These are phyloP conservation scores for Rhodinocichla rosea DNA, from an alignment of 2,113 vertebrate genomes.

Conservation along the genomic window DNA sequence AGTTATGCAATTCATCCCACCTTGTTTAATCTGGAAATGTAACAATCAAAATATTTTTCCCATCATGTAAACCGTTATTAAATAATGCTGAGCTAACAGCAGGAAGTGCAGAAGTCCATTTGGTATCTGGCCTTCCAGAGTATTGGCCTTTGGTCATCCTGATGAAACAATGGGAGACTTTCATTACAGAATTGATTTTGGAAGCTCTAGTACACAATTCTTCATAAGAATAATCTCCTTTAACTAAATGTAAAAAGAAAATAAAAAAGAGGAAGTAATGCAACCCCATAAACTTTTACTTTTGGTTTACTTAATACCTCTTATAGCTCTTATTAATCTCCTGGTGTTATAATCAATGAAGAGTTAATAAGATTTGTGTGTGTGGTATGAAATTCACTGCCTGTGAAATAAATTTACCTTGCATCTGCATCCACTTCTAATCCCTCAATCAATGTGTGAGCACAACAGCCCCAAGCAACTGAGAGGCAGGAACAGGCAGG, in stretches of 20 bases:
- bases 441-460: neutral
- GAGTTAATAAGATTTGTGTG: neutral
- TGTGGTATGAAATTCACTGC: neutral
- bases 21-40: neutral
- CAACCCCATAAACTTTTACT: neutral
- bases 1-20: neutral
- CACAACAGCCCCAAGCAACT: rapidly evolving
- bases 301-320: neutral
- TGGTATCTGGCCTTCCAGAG: neutral
- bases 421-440: neutral
- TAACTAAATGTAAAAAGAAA: neutral
- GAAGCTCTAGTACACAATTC: neutral
- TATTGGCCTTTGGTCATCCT: neutral
- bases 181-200: neutral
- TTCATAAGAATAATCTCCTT: neutral
- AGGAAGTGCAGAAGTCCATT: neutral
- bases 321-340: neutral
- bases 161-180: neutral
- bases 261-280: neutral
- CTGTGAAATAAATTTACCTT: neutral
- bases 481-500: neutral
- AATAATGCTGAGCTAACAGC: neutral
- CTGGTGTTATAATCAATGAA: neutral
- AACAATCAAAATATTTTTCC: neutral
- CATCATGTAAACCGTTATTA: neutral